A percentile compares a stretch with the other conserved stretches of the same genome.
These are phyloP conservation scores for Lithophane socia DNA, from an alignment of 2,888 invertebrate genomes.

Conservation along the genomic window DNA sequence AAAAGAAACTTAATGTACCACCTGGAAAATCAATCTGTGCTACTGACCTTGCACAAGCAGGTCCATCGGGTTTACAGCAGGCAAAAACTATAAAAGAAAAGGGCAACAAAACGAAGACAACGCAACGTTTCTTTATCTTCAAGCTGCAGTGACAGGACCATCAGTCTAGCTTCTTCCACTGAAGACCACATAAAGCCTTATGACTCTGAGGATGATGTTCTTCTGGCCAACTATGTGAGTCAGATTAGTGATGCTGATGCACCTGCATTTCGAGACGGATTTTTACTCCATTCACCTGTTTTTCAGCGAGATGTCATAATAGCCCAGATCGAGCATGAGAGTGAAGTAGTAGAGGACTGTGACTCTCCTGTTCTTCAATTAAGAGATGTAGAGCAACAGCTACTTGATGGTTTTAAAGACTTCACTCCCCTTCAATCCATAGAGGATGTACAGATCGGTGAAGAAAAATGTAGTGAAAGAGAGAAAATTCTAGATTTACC, in stretches of 20 bases:
- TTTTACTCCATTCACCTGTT: neutral
- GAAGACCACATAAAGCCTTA: constrained; percentile 27
- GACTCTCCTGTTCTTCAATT: neutral
- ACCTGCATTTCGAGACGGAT: neutral
- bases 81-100: constrained; percentile 3
- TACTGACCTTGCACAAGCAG: constrained; percentile 29
- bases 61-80: constrained; percentile 18
- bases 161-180: constrained; percentile 32
- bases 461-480: constrained; percentile 11
- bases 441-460: constrained; percentile 4
- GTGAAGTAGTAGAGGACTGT: neutral
- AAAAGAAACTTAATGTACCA: constrained; percentile 41
- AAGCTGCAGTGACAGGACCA: constrained; percentile 16
- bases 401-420: constrained; percentile 5
- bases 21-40: neutral
- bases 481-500: neutral
- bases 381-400: constrained; percentile 11
- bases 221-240: constrained; percentile 14
- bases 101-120: constrained; percentile 21
- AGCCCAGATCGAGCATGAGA: neutral
- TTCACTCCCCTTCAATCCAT: constrained; percentile 12
- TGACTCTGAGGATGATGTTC: constrained; percentile 21
- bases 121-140: constrained; percentile 12
- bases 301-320: neutral
- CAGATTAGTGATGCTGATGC: constrained; percentile 11